A percentile compares a stretch with the other conserved stretches of the same genome.
Evolutionary conservation across 35 echinoderm and acorn worm species (phyloP).

Genomic region (Strongylocentrotus purpuratus): DNA sequence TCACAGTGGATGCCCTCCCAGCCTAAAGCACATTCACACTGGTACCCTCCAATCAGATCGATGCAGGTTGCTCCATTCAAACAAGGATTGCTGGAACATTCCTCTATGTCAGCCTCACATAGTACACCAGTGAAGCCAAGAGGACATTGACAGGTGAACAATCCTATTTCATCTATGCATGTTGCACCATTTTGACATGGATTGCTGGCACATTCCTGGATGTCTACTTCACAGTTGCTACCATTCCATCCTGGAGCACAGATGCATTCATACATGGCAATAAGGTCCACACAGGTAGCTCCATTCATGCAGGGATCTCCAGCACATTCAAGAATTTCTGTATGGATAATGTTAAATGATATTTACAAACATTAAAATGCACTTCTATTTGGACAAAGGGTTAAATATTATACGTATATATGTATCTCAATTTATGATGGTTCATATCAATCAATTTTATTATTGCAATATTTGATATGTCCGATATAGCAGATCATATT

Average conservation of each 20-base stretch:
- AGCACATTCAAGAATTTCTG: slow-evolving; percentile 65
- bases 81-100: slow-evolving; percentile 78
- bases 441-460: too few relatives aligned
- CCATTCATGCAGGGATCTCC: slow-evolving; percentile 64
- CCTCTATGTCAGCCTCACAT: slow-evolving; percentile 67
- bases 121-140: slow-evolving; percentile 57
- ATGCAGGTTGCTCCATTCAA: slow-evolving; percentile 68
- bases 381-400: too few relatives aligned
- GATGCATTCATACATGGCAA: slow-evolving; percentile 50
- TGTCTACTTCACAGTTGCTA: slow-evolving; percentile 66
- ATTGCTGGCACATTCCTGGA: slow-evolving; percentile 62
- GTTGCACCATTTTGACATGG: slow-evolving; percentile 75
- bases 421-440: too few relatives aligned
- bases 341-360: too few relatives aligned
- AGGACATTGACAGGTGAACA: slow-evolving; percentile 61
- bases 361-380: too few relatives aligned
- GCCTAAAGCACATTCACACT: slow-evolving; percentile 55
- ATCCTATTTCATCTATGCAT: slow-evolving; percentile 61
- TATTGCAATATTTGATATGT: too few relatives aligned
- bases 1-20: slow-evolving; percentile 68
- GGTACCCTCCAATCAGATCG: slow-evolving; percentile 65
- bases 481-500: too few relatives aligned
- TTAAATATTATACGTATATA: too few relatives aligned
- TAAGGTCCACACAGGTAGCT: slow-evolving; percentile 49
- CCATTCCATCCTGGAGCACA: slow-evolving; percentile 70